Percentiles rank a stretch among this genome's conserved stretches.
phyloP scores from a whole-genome alignment of 2,888 invertebrate genomes.

The Orchestes rusci region DNA sequence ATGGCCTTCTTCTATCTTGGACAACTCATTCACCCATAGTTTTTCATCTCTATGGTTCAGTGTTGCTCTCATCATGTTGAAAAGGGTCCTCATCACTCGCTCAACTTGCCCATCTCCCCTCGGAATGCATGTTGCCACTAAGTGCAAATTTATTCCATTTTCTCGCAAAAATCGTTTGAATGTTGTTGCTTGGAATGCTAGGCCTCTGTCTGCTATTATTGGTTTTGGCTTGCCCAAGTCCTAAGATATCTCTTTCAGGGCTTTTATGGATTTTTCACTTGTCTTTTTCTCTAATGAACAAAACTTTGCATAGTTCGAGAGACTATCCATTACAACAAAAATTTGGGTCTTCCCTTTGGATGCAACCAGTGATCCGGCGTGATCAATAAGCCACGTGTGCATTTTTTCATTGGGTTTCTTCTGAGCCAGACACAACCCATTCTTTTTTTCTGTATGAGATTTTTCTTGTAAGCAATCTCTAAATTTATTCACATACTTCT shows the following conservation, averaged over 20 bases:
- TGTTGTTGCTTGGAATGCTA: neutral
- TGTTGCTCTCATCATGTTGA: constrained; percentile 8
- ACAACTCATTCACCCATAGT: constrained; percentile 2
- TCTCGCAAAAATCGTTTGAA: constrained; percentile 7
- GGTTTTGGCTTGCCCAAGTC: constrained; percentile 5
- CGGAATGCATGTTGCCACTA: constrained; percentile 10
- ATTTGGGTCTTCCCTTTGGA: neutral
- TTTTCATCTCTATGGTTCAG: constrained; percentile 10
- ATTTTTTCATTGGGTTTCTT: no score
- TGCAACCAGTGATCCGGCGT: neutral
- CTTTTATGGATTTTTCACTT: neutral
- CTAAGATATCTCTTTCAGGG: neutral
- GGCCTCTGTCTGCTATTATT: constrained; percentile 10
- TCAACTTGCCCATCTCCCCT: constrained; percentile 12
- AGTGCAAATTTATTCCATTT: constrained; percentile 4
- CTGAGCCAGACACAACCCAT: neutral
- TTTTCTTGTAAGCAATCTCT: neutral
- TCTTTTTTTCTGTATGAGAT: neutral
- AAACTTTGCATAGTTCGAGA: neutral
- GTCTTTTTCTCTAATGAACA: neutral
- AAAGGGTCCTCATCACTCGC: constrained; percentile 10
- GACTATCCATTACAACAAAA: neutral
- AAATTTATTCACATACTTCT: neutral
- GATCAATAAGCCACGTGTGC: no score
- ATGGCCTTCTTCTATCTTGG: neutral